phyloP scores from a whole-genome alignment of 2,797 vertebrate species.

The Microctenopoma stevenorrisi region DNA sequence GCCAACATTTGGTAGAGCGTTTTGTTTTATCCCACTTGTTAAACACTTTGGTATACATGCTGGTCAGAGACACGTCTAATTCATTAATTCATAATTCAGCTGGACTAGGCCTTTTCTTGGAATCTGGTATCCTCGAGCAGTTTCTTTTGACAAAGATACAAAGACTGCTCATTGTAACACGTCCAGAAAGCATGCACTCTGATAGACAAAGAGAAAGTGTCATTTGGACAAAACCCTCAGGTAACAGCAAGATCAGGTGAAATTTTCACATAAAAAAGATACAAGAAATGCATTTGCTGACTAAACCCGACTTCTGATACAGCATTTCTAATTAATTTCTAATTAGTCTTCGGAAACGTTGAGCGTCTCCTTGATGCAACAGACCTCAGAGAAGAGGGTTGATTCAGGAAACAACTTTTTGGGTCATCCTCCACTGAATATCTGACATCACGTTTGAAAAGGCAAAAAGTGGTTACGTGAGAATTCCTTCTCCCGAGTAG shows the following conservation, averaged over 20 bases:
- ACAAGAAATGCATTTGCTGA: conserved; percentile 74
- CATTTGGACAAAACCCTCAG: conserved; percentile 69
- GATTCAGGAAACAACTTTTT: conserved; percentile 38
- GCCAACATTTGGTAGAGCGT: conserved; percentile 61
- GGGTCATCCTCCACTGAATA: conserved; percentile 43
- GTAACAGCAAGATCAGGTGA: conserved; percentile 80
- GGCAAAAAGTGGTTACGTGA: conserved; percentile 66
- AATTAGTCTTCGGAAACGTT: conserved; percentile 14
- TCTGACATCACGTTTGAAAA: conserved; percentile 74
- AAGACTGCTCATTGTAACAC: conserved; percentile 79
- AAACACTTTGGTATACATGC: conserved; percentile 80
- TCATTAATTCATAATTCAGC: conserved; percentile 54
- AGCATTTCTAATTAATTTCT: conserved; percentile 35
- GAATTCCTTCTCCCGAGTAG: conserved; percentile 41
- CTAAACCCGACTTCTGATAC: conserved; percentile 49
- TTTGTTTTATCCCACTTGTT: conserved; percentile 58
- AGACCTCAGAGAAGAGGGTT: conserved; percentile 29
- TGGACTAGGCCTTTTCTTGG: conserved; percentile 67
- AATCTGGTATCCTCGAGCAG: conserved; percentile 67
- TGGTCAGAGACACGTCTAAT: conserved; percentile 67
- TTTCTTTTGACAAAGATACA: conserved; percentile 66
- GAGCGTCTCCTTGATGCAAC: conserved; percentile 6
- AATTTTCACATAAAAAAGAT: conserved; percentile 79
- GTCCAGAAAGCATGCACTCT: conserved; percentile 82
- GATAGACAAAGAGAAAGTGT: conserved; percentile 73